Percentiles rank a stretch among this genome's conserved stretches.
Evolutionary conservation across 2,113 vertebrate species (phyloP).

Genomic region (Struthidea cinerea): DNA sequence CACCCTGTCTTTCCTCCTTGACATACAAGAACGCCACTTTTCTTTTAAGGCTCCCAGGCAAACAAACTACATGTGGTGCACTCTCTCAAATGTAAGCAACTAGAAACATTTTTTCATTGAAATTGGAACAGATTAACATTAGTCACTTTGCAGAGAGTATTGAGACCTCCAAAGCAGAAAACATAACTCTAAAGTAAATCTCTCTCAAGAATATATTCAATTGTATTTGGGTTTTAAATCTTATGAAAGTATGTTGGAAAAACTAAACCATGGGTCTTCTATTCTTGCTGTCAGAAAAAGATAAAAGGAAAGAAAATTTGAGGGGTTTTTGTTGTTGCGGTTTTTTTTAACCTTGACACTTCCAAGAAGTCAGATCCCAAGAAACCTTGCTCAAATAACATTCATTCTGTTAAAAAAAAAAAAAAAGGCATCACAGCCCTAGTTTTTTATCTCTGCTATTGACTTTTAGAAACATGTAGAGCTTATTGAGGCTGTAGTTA

Average conservation of each 20-base stretch:
- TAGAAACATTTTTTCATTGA: neutral
- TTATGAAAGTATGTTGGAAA: neutral
- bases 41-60: neutral
- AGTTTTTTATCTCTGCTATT: neutral
- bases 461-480: neutral
- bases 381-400: neutral
- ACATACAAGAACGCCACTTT: neutral
- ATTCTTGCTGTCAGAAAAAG: neutral
- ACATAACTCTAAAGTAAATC: neutral
- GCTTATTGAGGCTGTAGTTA: neutral
- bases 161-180: neutral
- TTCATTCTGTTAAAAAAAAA: neutral
- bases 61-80: neutral
- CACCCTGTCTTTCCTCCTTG: fast-evolving
- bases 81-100: neutral
- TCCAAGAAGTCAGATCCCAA: neutral
- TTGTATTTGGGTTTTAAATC: neutral
- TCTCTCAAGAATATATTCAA: neutral
- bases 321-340: neutral
- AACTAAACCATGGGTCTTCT: neutral
- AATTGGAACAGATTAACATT: neutral
- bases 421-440: neutral
- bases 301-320: neutral
- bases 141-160: neutral
- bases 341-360: neutral